These are phyloP conservation scores for Acrocephalus scirpaceus DNA, from an alignment of 2,797 vertebrate genomes.

Conservation along the genomic window DNA sequence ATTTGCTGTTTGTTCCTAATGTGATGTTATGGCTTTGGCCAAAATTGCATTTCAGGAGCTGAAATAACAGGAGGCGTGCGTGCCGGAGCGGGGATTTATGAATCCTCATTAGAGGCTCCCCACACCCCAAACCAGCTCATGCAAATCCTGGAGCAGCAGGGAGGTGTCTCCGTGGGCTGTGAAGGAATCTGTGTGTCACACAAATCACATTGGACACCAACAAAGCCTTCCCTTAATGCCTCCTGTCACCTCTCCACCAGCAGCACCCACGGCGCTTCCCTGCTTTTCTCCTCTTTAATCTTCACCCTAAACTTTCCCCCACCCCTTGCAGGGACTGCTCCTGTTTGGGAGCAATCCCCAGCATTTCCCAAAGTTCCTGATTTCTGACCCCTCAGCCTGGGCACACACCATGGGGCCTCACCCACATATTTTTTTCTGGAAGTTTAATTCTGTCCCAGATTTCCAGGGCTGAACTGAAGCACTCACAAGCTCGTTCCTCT, in stretches of 20 bases:
- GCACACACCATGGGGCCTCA: fast-evolving
- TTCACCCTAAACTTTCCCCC: neutral
- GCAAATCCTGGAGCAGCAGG: neutral
- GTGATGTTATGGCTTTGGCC: neutral
- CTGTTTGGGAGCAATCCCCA: fast-evolving
- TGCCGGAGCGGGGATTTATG: fast-evolving
- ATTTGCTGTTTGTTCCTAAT: neutral
- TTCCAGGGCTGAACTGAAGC: neutral
- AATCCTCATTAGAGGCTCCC: neutral
- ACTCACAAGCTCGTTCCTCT: neutral
- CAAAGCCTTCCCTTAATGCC: neutral
- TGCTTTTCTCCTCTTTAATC: neutral
- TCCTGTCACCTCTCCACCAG: neutral
- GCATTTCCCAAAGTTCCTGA: neutral
- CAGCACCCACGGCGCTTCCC: neutral
- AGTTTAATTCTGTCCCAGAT: neutral
- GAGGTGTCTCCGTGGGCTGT: fast-evolving
- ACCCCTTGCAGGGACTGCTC: neutral
- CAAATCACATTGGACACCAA: neutral
- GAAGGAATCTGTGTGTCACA: neutral
- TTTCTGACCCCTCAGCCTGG: neutral
- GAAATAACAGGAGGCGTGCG: neutral
- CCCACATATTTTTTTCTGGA: fast-evolving
- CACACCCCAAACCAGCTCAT: neutral
- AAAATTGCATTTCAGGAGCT: neutral